Percentiles rank a stretch among this genome's conserved stretches.
Evolutionary conservation across 2,113 vertebrate species (phyloP).

Genomic region (Montifringilla adamsi): DNA sequence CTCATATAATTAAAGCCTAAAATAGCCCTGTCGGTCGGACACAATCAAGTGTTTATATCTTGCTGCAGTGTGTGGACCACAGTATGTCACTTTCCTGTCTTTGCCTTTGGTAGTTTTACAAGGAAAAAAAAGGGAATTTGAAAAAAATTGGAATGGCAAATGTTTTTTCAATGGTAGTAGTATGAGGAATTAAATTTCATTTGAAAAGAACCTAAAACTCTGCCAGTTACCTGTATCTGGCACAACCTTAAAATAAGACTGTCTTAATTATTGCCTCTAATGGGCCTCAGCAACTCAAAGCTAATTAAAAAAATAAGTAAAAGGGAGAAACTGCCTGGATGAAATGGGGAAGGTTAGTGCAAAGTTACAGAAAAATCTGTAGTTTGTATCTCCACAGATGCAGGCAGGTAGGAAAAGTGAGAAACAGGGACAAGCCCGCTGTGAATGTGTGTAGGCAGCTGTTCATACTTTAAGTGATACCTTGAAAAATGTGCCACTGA

Average conservation of each 20-base stretch:
- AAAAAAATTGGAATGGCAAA: background rate
- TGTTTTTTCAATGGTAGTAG: background rate
- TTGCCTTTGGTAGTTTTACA: background rate
- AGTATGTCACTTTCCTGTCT: background rate
- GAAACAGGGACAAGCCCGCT: background rate
- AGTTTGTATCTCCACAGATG: background rate
- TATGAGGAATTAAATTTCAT: background rate
- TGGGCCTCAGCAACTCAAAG: background rate
- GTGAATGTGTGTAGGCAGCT: background rate
- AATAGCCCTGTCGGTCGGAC: slow-evolving; percentile 55
- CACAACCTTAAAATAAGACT: background rate
- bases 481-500: background rate
- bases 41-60: slow-evolving; percentile 54
- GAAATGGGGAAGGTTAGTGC: background rate
- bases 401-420: background rate
- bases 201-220: background rate
- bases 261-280: background rate
- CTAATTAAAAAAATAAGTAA: slow-evolving; percentile 11
- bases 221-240: background rate
- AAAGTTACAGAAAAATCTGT: background rate
- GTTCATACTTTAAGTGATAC: background rate
- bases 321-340: background rate
- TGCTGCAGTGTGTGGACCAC: background rate
- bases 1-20: slow-evolving; percentile 74
- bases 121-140: background rate